These are phyloP conservation scores for Eupithecia abbreviata DNA, from an alignment of 2,888 invertebrate species.

Conservation along the genomic window DNA sequence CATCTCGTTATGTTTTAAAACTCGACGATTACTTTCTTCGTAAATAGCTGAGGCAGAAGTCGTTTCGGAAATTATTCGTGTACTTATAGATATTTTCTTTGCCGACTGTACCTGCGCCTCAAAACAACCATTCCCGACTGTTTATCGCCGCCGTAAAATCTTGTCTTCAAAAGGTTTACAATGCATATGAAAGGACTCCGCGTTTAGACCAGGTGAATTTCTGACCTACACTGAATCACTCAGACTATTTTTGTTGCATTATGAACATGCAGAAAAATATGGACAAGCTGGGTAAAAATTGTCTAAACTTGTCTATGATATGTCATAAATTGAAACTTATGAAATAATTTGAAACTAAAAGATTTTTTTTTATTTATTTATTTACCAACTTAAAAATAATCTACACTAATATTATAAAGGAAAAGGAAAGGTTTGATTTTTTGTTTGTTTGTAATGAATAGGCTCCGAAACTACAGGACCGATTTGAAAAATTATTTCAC, in stretches of 20 bases:
- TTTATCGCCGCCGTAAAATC: slow-evolving; percentile 43
- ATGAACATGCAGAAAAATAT: not conserved
- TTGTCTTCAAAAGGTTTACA: slow-evolving; percentile 39
- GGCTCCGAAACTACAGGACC: too few relatives aligned
- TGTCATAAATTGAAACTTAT: not conserved
- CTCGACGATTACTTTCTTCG: not conserved
- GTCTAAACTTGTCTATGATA: not conserved
- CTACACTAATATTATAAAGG: too few relatives aligned
- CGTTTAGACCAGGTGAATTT: not conserved
- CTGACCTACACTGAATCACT: not conserved
- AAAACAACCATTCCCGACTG: slow-evolving; percentile 42
- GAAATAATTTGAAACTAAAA: not conserved
- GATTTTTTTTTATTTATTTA: too few relatives aligned
- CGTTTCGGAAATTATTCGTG: not conserved
- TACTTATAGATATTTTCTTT: not conserved
- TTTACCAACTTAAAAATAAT: too few relatives aligned
- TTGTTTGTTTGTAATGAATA: too few relatives aligned
- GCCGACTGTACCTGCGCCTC: slow-evolving; percentile 26
- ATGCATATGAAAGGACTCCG: not conserved
- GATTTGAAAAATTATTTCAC: too few relatives aligned
- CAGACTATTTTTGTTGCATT: not conserved
- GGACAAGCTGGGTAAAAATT: not conserved
- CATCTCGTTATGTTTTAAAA: not conserved
- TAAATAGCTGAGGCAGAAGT: too few relatives aligned
- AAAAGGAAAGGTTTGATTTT: too few relatives aligned